A percentile compares a stretch with the other conserved stretches of the same genome.
phyloP scores from a whole-genome alignment of 2,113 vertebrate genomes.

The Pseudorhombus dupliciocellatus region DNA sequence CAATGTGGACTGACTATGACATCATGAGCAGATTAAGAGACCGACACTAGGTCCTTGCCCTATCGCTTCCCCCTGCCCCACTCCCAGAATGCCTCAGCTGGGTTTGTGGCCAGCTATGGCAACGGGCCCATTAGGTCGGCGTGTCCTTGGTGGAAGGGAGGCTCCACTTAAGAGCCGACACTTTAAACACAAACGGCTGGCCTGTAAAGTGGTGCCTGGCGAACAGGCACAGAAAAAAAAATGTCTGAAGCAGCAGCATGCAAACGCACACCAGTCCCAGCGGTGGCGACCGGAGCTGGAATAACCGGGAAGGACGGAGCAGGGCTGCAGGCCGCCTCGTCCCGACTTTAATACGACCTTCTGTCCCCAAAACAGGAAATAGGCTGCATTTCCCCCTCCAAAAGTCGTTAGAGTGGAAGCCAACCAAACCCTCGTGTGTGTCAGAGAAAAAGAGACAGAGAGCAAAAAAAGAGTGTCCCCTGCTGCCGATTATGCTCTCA shows the following conservation, averaged over 20 bases:
- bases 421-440: conserved; percentile 29
- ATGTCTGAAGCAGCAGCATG: background rate
- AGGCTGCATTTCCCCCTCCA: conserved; percentile 27
- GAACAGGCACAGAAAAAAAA: conserved; percentile 29
- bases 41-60: conserved; percentile 36
- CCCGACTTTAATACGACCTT: conserved; percentile 55
- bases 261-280: conserved; percentile 28
- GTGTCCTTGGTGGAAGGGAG: conserved; percentile 52
- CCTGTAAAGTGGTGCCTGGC: conserved; percentile 60
- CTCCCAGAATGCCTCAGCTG: conserved; percentile 63
- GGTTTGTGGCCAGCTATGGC: conserved; percentile 48
- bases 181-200: conserved; percentile 74
- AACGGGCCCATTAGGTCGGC: conserved; percentile 49
- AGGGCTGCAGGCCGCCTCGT: conserved; percentile 39
- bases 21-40: background rate
- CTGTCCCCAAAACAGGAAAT: conserved; percentile 59
- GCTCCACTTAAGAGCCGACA: conserved; percentile 57
- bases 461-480: conserved; percentile 15
- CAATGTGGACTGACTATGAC: conserved; percentile 14
- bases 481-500: conserved; percentile 62
- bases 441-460: conserved; percentile 18
- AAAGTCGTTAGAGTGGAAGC: conserved; percentile 36
- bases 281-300: conserved; percentile 31
- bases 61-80: conserved; percentile 23
- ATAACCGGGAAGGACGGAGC: conserved; percentile 32